phyloP scores from a whole-genome alignment of 2,797 vertebrate genomes.

The Ctenochaetus hawaiiensis region DNA sequence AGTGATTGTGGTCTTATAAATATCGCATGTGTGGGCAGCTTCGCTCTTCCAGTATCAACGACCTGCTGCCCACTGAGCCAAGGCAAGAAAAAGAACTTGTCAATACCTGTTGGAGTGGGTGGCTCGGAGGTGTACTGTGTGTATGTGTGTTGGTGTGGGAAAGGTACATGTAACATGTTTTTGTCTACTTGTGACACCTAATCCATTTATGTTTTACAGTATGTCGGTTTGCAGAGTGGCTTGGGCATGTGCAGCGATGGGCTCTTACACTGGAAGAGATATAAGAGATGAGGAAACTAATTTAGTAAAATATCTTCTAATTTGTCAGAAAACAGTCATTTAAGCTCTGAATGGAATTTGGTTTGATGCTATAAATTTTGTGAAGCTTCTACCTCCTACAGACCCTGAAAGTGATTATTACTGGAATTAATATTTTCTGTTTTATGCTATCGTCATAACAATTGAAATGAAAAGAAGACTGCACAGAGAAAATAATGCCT shows the following conservation, averaged over 20 bases:
- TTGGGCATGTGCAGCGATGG: neutral
- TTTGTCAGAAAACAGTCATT: neutral
- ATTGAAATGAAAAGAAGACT: neutral
- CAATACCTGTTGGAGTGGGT: conserved; percentile 69
- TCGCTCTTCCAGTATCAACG: conserved; percentile 71
- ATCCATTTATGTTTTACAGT: neutral
- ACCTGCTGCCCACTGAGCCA: conserved; percentile 76
- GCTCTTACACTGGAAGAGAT: neutral
- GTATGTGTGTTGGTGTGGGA: conserved; percentile 21
- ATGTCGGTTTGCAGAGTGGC: neutral
- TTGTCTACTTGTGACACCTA: conserved; percentile 28
- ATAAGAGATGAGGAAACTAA: neutral
- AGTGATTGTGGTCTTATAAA: conserved; percentile 83
- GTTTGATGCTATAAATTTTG: neutral
- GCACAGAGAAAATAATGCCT: neutral
- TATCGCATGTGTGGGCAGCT: conserved; percentile 83
- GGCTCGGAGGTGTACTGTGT: conserved; percentile 53
- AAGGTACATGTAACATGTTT: conserved; percentile 30
- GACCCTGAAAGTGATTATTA: neutral
- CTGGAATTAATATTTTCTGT: neutral
- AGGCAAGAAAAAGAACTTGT: conserved; percentile 70
- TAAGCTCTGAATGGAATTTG: neutral
- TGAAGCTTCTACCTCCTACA: conserved; percentile 1
- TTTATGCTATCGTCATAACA: neutral
- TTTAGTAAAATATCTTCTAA: neutral